phyloP scores from a whole-genome alignment of 2,888 invertebrate species.

The Molanna angustata region DNA sequence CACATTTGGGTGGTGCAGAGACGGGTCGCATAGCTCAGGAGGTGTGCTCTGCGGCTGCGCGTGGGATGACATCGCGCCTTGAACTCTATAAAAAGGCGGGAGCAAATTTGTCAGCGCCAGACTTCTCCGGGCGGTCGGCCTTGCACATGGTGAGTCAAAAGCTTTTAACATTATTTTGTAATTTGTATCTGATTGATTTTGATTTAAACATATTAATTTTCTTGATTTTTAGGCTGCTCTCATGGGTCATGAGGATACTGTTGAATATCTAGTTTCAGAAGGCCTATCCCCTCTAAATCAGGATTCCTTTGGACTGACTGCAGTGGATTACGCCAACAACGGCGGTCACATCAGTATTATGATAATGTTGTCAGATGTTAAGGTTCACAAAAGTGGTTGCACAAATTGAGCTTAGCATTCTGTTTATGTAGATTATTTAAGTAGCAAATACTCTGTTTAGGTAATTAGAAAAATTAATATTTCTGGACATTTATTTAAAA shows the following conservation, averaged over 20 bases:
- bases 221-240: conserved; percentile 52
- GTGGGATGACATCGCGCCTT: conserved; percentile 57
- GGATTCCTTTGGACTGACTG: conserved; percentile 57
- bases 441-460: too few species aligned
- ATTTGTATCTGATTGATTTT: neutral
- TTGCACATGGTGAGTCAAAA: conserved; percentile 60
- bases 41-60: conserved; percentile 63
- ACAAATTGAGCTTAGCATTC: too few species aligned
- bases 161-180: too few species aligned
- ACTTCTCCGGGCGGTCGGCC: conserved; percentile 64
- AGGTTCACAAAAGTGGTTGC: too few species aligned
- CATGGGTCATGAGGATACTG: conserved; percentile 51
- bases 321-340: conserved; percentile 53
- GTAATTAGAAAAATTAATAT: too few species aligned
- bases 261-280: conserved; percentile 52
- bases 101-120: conserved; percentile 60
- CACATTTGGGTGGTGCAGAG: conserved; percentile 62
- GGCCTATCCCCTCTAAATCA: conserved; percentile 42
- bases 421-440: too few species aligned
- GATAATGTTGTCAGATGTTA: too few species aligned
- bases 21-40: conserved; percentile 62
- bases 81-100: conserved; percentile 65
- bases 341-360: too few species aligned
- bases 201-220: neutral
- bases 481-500: too few species aligned